Conservation (phyloP, 2,888 invertebrate genomes). For the Phyto melanocephala region DNA sequence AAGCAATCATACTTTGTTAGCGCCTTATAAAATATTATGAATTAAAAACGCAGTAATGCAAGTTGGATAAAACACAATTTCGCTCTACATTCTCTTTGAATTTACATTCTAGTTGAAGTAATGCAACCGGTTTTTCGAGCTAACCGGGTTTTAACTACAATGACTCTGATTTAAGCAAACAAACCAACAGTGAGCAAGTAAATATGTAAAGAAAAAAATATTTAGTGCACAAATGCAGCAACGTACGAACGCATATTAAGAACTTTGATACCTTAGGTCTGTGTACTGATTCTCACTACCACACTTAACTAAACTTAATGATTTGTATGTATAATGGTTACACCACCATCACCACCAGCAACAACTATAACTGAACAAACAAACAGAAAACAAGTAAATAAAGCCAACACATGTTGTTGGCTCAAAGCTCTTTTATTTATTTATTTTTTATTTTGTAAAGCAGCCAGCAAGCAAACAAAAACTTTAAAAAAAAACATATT, state of each 20-base stretch:
- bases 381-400: conserved; percentile 44
- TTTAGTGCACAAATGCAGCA: conserved; percentile 35
- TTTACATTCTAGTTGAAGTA: too few relatives aligned
- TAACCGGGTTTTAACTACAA: background rate
- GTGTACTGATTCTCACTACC: conserved; percentile 20
- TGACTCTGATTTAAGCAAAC: conserved; percentile 5
- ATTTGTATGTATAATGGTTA: conserved; percentile 30
- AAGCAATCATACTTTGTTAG: too few relatives aligned
- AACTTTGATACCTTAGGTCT: conserved; percentile 55
- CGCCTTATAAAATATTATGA: too few relatives aligned
- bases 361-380: background rate
- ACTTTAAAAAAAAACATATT: conserved; percentile 39
- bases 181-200: conserved; percentile 30
- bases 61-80: too few relatives aligned
- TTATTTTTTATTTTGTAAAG: conserved; percentile 13
- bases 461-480: background rate
- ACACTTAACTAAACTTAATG: too few relatives aligned
- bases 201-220: conserved; percentile 14
- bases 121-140: too few relatives aligned
- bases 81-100: too few relatives aligned
- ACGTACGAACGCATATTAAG: conserved; percentile 46
- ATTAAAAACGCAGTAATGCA: too few relatives aligned
- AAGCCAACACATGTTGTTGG: conserved; percentile 63
- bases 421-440: conserved; percentile 49
- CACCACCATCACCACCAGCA: conserved; percentile 2